Conservation (phyloP, 2,888 invertebrate genomes). For the Pterostichus niger region DNA sequence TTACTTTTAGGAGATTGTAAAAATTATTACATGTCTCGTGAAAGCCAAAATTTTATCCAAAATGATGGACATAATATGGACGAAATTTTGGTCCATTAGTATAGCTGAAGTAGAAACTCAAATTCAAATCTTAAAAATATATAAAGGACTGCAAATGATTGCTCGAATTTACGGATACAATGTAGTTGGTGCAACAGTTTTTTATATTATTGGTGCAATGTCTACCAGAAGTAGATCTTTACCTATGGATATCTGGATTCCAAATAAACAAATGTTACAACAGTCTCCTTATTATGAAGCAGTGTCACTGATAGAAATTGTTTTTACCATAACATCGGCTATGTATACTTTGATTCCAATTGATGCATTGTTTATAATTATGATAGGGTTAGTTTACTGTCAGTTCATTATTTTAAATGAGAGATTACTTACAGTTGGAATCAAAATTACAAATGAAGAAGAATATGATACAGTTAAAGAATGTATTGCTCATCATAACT, state of each 20-base stretch:
- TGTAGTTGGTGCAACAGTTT: constrained; percentile 12
- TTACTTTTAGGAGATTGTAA: constrained; percentile 36
- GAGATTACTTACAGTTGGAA: constrained; percentile 17
- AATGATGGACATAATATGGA: constrained; percentile 52
- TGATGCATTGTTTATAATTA: constrained; percentile 48
- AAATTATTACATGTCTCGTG: background rate
- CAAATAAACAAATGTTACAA: constrained; percentile 44
- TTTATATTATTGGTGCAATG: constrained; percentile 17
- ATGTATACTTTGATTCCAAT: constrained; percentile 39
- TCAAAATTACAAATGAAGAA: background rate
- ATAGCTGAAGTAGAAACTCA: background rate
- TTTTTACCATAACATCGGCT: constrained; percentile 20
- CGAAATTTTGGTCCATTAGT: constrained; percentile 19
- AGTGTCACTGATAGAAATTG: background rate
- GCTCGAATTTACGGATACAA: constrained; percentile 26
- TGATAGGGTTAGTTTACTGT: constrained; percentile 51
- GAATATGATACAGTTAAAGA: constrained; percentile 39
- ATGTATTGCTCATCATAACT: constrained; percentile 43
- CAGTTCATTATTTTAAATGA: constrained; percentile 49
- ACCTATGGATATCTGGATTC: constrained; percentile 54
- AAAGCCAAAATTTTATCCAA: constrained; percentile 45
- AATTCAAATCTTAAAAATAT: constrained; percentile 29
- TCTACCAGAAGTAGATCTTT: background rate
- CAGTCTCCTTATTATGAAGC: constrained; percentile 46
- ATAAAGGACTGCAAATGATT: constrained; percentile 35